Conservation (phyloP, 2,888 invertebrate species). For the Anorthoa munda region DNA sequence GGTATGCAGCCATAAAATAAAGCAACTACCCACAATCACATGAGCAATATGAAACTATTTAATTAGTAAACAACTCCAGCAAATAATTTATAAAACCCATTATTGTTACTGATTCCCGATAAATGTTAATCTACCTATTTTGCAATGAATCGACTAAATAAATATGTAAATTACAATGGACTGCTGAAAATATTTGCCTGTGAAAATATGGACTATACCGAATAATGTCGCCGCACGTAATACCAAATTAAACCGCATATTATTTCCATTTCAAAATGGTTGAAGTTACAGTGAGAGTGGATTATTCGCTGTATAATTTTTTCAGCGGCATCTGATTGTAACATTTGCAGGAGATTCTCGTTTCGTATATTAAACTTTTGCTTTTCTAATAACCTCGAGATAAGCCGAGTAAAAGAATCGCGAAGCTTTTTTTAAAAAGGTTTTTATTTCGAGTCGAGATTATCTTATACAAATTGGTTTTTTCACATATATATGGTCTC, state of each 20-base stretch:
- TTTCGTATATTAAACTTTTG: conserved; percentile 50
- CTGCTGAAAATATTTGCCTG: conserved; percentile 1
- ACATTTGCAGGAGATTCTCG: conserved; percentile 41
- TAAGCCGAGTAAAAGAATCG: conserved; percentile 19
- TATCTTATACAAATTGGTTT: conserved; percentile 4
- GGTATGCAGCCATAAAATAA: background rate
- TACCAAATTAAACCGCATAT: conserved; percentile 39
- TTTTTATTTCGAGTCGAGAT: background rate
- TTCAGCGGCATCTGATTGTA: conserved; percentile 28
- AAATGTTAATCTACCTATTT: conserved; percentile 15
- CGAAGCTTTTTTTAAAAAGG: conserved; percentile 10
- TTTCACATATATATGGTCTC: background rate
- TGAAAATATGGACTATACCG: conserved; percentile 22
- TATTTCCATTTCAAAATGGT: conserved; percentile 40
- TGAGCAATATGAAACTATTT: background rate
- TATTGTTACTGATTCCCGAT: background rate
- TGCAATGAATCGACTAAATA: conserved; percentile 14
- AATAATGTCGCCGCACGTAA: background rate
- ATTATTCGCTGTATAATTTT: conserved; percentile 37
- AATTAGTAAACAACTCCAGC: background rate
- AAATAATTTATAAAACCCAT: background rate
- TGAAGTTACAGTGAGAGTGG: conserved; percentile 16
- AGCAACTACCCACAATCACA: background rate
- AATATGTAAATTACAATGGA: conserved; percentile 29
- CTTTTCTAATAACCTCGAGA: conserved; percentile 35